phyloP scores from a whole-genome alignment of 1,140 invertebrate species.

The Ericerus pela region DNA sequence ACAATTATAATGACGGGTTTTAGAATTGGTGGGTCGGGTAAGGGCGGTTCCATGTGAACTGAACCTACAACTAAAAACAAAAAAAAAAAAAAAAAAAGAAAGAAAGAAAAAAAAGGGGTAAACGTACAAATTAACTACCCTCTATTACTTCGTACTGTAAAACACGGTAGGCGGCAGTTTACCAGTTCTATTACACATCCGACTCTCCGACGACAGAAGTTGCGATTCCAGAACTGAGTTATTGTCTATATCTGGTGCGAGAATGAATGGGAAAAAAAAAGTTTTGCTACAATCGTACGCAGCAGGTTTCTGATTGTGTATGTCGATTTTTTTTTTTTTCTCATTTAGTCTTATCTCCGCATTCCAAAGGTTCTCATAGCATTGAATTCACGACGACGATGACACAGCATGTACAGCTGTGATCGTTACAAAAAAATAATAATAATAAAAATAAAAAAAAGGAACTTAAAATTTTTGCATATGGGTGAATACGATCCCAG shows the following conservation, averaged over 20 bases:
- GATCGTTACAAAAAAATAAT: no score
- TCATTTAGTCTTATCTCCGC: not conserved
- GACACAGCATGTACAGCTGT: no score
- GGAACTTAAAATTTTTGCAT: no score
- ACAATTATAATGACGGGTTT: constrained; percentile 8
- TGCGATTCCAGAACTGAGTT: not conserved
- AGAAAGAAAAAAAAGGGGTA: no score
- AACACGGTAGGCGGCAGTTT: constrained; percentile 2
- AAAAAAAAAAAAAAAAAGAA: no score
- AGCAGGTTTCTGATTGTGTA: not conserved
- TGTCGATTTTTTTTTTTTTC: not conserved
- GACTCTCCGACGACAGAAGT: not conserved
- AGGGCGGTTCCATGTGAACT: constrained; percentile 10
- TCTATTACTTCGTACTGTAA: constrained; percentile 7
- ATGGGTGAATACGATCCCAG: no score
- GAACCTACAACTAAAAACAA: constrained; percentile 10
- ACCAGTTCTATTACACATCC: constrained; percentile 3
- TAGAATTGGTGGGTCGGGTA: constrained; percentile 2
- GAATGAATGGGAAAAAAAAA: not conserved
- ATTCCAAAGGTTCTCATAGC: not conserved
- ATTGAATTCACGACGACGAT: no score
- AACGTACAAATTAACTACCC: constrained; percentile 11
- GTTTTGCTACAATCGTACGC: not conserved
- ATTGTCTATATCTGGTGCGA: not conserved
- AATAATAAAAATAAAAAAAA: no score